Percentiles rank a stretch among this genome's conserved stretches.
Evolutionary conservation across 2,797 vertebrate species (phyloP).

Genomic region (Scolopax rusticola): DNA sequence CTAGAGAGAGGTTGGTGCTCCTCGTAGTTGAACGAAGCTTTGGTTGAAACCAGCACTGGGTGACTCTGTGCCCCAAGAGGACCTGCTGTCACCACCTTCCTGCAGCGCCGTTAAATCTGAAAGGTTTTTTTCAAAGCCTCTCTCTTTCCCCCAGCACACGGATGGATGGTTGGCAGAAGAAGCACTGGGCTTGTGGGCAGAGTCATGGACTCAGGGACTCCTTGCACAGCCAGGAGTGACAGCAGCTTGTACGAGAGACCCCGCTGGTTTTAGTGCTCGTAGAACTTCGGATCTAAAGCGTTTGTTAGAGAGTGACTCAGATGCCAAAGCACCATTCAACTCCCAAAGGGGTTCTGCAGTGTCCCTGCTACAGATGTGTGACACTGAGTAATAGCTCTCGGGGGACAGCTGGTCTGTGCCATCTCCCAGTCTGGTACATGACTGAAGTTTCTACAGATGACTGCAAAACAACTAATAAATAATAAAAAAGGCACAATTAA

Average conservation of each 20-base stretch:
- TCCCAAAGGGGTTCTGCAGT: background rate
- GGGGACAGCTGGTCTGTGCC: background rate
- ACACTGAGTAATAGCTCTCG: background rate
- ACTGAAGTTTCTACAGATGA: background rate
- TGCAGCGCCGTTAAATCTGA: background rate
- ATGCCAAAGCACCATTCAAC: background rate
- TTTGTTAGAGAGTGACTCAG: background rate
- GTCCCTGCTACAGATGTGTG: background rate
- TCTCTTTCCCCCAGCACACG: background rate
- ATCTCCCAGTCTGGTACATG: background rate
- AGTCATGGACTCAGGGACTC: background rate
- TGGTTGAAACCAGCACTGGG: accelerated
- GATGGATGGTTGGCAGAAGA: background rate
- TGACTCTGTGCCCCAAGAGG: background rate
- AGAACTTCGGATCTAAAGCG: background rate
- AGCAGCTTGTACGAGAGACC: accelerated
- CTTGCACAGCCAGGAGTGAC: background rate
- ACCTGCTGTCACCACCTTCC: background rate
- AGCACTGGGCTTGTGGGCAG: background rate
- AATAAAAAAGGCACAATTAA: background rate
- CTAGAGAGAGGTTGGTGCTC: background rate
- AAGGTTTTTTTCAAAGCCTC: background rate
- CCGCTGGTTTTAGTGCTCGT: background rate
- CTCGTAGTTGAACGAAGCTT: accelerated
- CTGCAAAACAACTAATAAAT: background rate